Percentiles rank a stretch among this genome's conserved stretches.
Evolutionary conservation across 2,113 vertebrate genomes (phyloP).

Genomic region (Tragelaphus buxtoni): DNA sequence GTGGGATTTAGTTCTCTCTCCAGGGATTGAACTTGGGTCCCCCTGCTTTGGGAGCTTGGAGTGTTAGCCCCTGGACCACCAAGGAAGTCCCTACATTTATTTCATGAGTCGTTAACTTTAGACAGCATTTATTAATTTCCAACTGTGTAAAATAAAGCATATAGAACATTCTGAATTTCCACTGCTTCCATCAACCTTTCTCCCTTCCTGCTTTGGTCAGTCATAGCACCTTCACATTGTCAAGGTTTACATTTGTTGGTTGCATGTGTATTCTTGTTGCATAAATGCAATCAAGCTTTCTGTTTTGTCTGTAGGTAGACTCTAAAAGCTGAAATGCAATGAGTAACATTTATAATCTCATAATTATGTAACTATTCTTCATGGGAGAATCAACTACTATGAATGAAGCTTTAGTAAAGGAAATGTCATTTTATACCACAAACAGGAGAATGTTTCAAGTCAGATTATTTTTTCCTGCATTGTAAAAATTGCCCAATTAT

Average conservation of each 20-base stretch:
- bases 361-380: not conserved
- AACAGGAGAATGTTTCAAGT: not conserved
- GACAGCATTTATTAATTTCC: not conserved
- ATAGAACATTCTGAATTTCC: not conserved
- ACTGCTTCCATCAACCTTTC: not conserved
- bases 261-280: not conserved
- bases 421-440: not conserved
- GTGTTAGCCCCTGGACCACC: not conserved
- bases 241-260: not conserved
- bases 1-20: not conserved
- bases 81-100: not conserved
- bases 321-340: not conserved
- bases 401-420: not conserved
- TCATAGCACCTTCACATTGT: not conserved
- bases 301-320: not conserved
- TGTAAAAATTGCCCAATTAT: not conserved
- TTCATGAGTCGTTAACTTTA: not conserved
- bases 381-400: not conserved
- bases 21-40: not conserved
- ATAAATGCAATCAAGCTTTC: not conserved
- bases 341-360: not conserved
- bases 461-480: not conserved
- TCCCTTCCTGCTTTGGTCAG: not conserved
- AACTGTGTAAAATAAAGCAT: not conserved
- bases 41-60: not conserved